Conservation (phyloP, 1,140 invertebrate species). For the Dinoponera quadriceps region DNA sequence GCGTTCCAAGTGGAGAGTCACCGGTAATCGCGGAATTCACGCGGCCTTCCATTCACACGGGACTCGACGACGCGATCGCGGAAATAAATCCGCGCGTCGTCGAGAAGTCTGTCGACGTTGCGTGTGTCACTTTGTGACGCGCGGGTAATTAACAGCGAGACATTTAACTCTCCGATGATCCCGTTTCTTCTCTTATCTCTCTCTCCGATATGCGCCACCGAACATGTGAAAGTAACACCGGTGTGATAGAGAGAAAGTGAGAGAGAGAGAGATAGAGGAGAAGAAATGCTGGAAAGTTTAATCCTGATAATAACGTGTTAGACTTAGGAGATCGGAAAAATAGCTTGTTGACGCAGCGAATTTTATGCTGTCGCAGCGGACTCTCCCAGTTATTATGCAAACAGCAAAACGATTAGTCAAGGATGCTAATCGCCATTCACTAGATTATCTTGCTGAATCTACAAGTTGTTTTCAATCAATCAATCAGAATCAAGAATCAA, state of each 20-base stretch:
- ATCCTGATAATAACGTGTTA: no score
- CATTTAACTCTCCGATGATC: conserved; percentile 33
- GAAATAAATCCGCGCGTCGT: conserved; percentile 1
- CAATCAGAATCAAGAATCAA: no score
- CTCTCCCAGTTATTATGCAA: no score
- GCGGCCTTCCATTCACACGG: conserved; percentile 36
- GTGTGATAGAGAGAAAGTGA: background rate
- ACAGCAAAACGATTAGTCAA: no score
- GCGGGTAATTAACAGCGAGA: conserved; percentile 69
- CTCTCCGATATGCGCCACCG: background rate
- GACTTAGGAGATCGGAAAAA: no score
- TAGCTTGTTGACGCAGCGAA: no score
- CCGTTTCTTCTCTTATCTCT: conserved; percentile 11
- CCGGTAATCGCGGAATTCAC: conserved; percentile 56
- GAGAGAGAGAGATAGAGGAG: no score
- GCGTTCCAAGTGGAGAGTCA: background rate
- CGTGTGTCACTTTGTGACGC: conserved; percentile 57
- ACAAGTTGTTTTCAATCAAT: no score
- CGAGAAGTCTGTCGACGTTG: conserved; percentile 26
- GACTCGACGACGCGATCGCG: background rate
- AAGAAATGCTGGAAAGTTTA: no score
- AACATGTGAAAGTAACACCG: background rate
- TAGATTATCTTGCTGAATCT: no score
- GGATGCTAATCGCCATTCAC: no score
- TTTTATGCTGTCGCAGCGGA: no score